A percentile compares a stretch with the other conserved stretches of the same genome.
phyloP scores from a whole-genome alignment of 2,113 vertebrate genomes.

The Prietella phreatophila region DNA sequence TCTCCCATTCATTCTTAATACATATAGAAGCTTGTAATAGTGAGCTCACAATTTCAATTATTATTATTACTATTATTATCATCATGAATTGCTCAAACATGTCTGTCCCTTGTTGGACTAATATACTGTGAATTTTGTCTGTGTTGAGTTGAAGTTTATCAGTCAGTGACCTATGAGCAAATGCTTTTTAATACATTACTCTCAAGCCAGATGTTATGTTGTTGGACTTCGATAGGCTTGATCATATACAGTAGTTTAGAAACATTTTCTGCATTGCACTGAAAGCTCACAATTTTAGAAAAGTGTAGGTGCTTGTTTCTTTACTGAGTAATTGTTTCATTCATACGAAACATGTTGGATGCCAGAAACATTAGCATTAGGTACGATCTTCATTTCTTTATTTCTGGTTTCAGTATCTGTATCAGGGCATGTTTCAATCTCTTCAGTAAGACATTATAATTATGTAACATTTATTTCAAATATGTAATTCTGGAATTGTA shows the following conservation, averaged over 20 bases:
- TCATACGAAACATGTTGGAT: constrained; percentile 20
- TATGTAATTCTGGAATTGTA: constrained; percentile 29
- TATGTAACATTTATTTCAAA: constrained; percentile 6
- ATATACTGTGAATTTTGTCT: constrained; percentile 61
- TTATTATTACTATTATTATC: too few relatives aligned
- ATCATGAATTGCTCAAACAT: background rate
- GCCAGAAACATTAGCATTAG: constrained; percentile 6
- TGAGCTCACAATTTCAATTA: background rate
- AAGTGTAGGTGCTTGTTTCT: background rate
- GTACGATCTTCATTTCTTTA: constrained; percentile 4
- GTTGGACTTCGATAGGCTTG: background rate
- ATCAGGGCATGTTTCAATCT: background rate
- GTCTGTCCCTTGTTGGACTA: constrained; percentile 46
- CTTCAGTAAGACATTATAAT: background rate
- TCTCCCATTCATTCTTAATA: background rate
- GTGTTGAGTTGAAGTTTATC: constrained; percentile 27
- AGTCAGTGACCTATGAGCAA: background rate
- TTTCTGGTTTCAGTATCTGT: background rate
- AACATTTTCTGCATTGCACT: constrained; percentile 9
- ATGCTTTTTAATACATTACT: background rate
- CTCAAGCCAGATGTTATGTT: background rate
- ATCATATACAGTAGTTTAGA: background rate
- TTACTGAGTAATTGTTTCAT: background rate
- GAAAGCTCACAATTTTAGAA: background rate
- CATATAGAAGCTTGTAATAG: background rate